These are phyloP conservation scores for Allacma fusca DNA, from an alignment of 2,888 invertebrate species.

Conservation along the genomic window DNA sequence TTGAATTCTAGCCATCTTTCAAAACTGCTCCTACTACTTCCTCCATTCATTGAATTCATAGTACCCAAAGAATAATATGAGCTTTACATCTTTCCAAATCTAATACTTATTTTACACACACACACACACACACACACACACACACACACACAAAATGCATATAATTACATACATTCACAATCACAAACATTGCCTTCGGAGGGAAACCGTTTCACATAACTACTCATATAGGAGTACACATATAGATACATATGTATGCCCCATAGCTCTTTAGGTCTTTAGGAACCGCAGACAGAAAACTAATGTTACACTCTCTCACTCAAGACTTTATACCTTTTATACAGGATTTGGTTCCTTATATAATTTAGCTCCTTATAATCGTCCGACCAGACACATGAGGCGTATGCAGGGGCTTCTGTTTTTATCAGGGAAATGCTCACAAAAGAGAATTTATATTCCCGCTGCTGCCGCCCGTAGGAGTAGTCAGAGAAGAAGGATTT, in stretches of 20 bases:
- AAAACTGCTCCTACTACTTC: constrained; percentile 27
- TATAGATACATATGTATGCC: too few relatives aligned
- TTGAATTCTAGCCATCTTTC: constrained; percentile 36
- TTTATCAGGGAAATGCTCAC: constrained; percentile 13
- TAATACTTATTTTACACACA: neutral
- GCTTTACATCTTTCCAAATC: constrained; percentile 8
- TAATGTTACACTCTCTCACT: too few relatives aligned
- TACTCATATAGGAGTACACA: too few relatives aligned
- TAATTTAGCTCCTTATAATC: constrained; percentile 14
- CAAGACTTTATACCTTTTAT: too few relatives aligned
- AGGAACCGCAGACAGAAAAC: too few relatives aligned
- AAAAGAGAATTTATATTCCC: constrained; percentile 24
- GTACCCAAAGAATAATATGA: constrained; percentile 13
- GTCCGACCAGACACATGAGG: neutral
- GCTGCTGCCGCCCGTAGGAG: neutral
- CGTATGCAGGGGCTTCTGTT: neutral
- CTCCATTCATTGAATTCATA: constrained; percentile 33
- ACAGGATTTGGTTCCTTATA: neutral
- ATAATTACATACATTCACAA: neutral
- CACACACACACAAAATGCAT: neutral
- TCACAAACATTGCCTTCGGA: too few relatives aligned
- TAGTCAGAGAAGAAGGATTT: constrained; percentile 10
- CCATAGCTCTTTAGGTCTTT: too few relatives aligned
- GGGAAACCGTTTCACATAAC: too few relatives aligned
- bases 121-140: too few relatives aligned